These are phyloP conservation scores for Echinops telfairi DNA, from an alignment of 2,113 vertebrate genomes.

Conservation along the genomic window DNA sequence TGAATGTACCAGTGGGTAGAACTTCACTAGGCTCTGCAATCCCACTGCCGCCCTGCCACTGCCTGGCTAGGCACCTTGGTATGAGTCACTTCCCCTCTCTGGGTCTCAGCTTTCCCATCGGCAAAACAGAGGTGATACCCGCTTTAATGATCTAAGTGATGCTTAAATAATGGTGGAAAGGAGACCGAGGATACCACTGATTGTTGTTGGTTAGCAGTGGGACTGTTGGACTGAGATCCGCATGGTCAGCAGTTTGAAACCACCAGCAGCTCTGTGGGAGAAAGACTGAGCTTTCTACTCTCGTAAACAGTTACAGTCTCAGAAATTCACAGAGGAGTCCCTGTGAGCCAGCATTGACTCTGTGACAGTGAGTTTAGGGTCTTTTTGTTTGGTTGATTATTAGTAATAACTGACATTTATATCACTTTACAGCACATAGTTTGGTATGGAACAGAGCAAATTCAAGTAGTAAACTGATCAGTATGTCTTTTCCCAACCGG, in stretches of 20 bases:
- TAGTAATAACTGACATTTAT: background rate
- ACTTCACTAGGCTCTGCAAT: background rate
- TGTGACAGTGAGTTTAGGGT: no score
- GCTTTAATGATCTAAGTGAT: background rate
- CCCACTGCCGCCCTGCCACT: background rate
- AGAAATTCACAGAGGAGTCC: no score
- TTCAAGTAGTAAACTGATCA: background rate
- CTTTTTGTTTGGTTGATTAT: background rate
- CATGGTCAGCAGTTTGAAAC: no score
- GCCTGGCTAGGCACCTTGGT: background rate
- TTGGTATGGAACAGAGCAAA: background rate
- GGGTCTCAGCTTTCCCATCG: background rate
- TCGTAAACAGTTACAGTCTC: no score
- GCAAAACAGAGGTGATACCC: background rate
- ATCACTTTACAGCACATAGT: background rate
- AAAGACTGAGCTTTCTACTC: no score
- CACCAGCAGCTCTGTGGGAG: no score
- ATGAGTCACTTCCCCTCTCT: background rate
- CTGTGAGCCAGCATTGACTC: no score
- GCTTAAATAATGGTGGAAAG: background rate
- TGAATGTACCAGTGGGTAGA: background rate
- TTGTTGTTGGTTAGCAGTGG: background rate
- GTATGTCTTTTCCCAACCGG: conserved; percentile 2
- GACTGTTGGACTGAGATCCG: background rate
- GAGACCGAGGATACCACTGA: no score